Evolutionary conservation across 2,797 vertebrate genomes (phyloP).

Genomic region (Potorous gilbertii): DNA sequence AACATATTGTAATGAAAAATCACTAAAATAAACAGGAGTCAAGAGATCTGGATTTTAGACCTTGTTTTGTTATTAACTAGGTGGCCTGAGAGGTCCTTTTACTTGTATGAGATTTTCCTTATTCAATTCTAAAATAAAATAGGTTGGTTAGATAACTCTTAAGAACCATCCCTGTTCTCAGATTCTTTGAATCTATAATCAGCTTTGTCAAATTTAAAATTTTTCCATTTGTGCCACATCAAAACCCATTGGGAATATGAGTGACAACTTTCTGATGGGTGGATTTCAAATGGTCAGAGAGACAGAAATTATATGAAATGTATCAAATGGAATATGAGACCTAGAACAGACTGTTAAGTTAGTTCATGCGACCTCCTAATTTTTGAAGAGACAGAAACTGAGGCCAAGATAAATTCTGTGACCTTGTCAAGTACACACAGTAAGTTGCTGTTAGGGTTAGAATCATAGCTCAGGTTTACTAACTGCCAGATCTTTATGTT

Average conservation of each 20-base stretch:
- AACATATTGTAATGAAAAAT: conserved; percentile 57
- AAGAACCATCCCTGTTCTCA: not conserved
- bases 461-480: not conserved
- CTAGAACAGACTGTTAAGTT: not conserved
- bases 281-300: not conserved
- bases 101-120: not conserved
- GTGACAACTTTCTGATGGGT: not conserved
- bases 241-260: not conserved
- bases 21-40: not conserved
- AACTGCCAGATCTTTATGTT: not conserved
- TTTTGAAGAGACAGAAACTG: not conserved
- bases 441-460: not conserved
- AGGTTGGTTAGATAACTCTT: not conserved
- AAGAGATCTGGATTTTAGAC: not conserved
- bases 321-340: not conserved
- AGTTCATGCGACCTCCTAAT: not conserved
- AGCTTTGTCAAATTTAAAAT: not conserved
- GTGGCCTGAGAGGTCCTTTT: not conserved
- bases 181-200: not conserved
- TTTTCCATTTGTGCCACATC: not conserved
- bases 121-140: not conserved
- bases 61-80: not conserved
- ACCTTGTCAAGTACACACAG: not conserved
- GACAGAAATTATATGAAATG: not conserved
- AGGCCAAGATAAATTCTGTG: not conserved